These are phyloP conservation scores for Tribolium castaneum DNA, from an alignment of 1,140 invertebrate species.

Conservation along the genomic window DNA sequence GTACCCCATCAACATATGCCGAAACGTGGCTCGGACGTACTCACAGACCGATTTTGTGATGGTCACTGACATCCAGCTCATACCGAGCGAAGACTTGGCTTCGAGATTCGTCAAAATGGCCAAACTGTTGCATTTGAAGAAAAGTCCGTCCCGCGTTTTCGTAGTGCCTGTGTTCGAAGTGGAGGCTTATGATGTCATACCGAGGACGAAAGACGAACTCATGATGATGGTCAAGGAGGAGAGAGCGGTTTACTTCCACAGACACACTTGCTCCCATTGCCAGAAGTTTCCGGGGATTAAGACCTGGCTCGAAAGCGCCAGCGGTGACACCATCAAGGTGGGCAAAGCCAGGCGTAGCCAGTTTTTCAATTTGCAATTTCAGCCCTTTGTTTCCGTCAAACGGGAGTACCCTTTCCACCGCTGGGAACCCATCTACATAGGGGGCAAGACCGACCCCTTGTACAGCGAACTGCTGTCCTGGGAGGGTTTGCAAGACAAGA, in stretches of 20 bases:
- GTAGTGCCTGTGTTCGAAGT: constrained; percentile 83
- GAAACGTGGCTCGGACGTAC: constrained; percentile 75
- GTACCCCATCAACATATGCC: constrained; percentile 82
- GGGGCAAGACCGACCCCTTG: constrained; percentile 80
- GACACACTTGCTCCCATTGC: constrained; percentile 77
- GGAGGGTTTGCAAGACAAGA: constrained; percentile 88
- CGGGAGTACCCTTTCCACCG: constrained; percentile 79
- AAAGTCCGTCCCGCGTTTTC: constrained; percentile 67
- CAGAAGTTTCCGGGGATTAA: constrained; percentile 82
- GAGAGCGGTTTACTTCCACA: constrained; percentile 74
- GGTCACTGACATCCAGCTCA: constrained; percentile 81
- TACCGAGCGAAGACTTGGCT: constrained; percentile 75
- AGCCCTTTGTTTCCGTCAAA: constrained; percentile 75
- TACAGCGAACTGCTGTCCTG: constrained; percentile 84
- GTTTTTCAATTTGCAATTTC: constrained; percentile 49
- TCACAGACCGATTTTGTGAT: constrained; percentile 75
- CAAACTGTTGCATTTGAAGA: constrained; percentile 55
- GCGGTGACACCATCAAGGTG: constrained; percentile 55
- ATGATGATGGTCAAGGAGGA: constrained; percentile 65
- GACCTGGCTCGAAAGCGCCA: constrained; percentile 72
- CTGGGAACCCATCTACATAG: constrained; percentile 88
- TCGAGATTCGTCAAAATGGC: constrained; percentile 73
- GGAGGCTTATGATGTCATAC: constrained; percentile 70
- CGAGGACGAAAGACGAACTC: constrained; percentile 69
- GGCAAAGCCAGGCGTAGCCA: not conserved